Base-by-base conservation (phyloP, 2,113 vertebrate species). In the Nerophis lumbriciformis region DNA sequence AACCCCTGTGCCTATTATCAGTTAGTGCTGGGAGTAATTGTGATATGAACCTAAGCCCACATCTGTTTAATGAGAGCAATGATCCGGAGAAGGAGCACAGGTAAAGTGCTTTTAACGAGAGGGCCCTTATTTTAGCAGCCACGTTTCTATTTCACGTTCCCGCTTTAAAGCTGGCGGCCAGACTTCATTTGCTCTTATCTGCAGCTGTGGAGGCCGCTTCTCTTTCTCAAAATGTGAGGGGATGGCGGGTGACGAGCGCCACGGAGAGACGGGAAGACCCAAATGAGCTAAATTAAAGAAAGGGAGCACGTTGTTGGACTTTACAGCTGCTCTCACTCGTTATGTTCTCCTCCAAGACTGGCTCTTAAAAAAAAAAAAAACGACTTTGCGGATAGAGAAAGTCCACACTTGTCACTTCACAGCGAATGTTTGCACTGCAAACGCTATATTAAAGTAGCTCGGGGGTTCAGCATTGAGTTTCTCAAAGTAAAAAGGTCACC, bases 111-210 rank as follows among this genome's bases (percentile, higher is more conserved):
- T 88, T 88, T 83, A 84, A 87, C 75, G 71, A 87, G 83, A 87
- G 86, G 81, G 79, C 73, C 83, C 80, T 87, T 81, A 82, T 85
- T 88, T 84, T 74, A 82, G 74, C 79, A 83, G 79, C 71, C 69
- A 1, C 66, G 68, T 69, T 54, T 67, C 84, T 78, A 75, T 84
- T 87, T 84, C 83, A 78, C 78, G 81, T 86, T 79, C 72, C 28
- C 59, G 82, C 83, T 88, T 88, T 85, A 87, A 87, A 88, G 86
- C 77, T 83, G 83, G 72, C 73, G 81, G 85, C 83, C 70, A 85
- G 84, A 83, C 82, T 89, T 84, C 71, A 80, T 85, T 86, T 86
- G 80, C 85, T 88, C 87, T 88, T 85, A 87, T 88, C 84, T 85
- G 76, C 69, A 73, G 47, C 77, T 78, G 79, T 88, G 84, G 84